These are phyloP conservation scores for Stenurella melanura DNA, from an alignment of 2,888 invertebrate species.

Conservation along the genomic window DNA sequence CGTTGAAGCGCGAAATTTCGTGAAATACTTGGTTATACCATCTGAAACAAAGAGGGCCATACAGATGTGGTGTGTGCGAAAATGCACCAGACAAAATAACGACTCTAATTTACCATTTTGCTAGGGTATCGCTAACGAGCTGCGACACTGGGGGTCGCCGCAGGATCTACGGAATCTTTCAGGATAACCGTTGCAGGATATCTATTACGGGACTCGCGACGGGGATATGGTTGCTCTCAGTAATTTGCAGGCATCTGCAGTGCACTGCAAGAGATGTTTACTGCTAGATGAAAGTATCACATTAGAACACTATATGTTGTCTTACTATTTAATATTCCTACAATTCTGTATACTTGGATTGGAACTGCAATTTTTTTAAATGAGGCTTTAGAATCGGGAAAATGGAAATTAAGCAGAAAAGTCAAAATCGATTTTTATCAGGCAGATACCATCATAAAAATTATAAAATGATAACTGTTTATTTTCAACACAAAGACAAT, in stretches of 20 bases:
- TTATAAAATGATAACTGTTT: no score
- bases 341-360: no score
- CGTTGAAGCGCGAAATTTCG: slow-evolving; percentile 44
- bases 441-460: no score
- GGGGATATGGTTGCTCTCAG: slow-evolving; percentile 9
- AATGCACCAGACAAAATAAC: slow-evolving; percentile 57
- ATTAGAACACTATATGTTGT: not conserved
- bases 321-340: no score
- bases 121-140: slow-evolving; percentile 62
- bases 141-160: slow-evolving; percentile 61
- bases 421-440: no score
- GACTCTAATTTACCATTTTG: slow-evolving; percentile 61
- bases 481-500: no score
- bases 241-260: slow-evolving; percentile 30
- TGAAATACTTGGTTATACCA: slow-evolving; percentile 31
- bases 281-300: slow-evolving; percentile 1
- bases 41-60: slow-evolving; percentile 39
- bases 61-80: slow-evolving; percentile 37
- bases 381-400: no score
- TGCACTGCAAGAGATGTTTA: slow-evolving; percentile 17
- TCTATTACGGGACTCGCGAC: slow-evolving; percentile 17
- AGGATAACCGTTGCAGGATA: slow-evolving; percentile 48
- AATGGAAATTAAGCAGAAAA: no score
- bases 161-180: slow-evolving; percentile 58
- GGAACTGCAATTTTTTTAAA: no score